Evolutionary conservation across 2,113 vertebrate genomes (phyloP).

Genomic region (Dicaeum eximium): DNA sequence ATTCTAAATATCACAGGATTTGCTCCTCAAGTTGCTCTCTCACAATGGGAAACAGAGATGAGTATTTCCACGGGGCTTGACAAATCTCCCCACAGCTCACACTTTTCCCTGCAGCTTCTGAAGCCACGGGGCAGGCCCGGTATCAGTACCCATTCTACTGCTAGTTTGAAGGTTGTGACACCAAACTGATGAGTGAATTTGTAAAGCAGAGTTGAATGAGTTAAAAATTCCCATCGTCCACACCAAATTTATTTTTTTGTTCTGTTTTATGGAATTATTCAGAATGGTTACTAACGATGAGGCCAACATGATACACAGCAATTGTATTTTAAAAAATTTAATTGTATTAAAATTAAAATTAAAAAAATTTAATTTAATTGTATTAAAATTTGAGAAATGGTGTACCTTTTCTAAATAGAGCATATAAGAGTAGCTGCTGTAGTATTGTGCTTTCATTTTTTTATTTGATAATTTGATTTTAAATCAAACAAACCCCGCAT

Average conservation of each 20-base stretch:
- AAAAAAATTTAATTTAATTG: too few species aligned
- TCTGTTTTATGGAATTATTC: not conserved
- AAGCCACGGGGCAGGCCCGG: accelerated
- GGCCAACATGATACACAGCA: not conserved
- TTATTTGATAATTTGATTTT: not conserved
- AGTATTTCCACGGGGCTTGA: not conserved
- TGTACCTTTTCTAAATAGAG: not conserved
- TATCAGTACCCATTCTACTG: not conserved
- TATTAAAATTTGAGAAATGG: not conserved
- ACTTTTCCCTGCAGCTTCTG: not conserved
- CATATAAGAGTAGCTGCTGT: not conserved
- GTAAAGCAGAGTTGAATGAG: not conserved
- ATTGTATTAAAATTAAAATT: too few species aligned
- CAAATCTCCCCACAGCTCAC: not conserved
- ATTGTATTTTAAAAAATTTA: too few species aligned
- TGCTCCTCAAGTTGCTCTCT: not conserved
- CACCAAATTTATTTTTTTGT: not conserved
- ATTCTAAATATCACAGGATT: not conserved
- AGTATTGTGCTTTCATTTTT: not conserved
- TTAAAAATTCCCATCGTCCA: not conserved
- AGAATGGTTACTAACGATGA: not conserved
- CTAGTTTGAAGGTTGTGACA: not conserved
- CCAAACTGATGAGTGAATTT: not conserved
- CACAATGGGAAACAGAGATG: not conserved
- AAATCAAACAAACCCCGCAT: not conserved